Base-by-base conservation (phyloP, 2,888 invertebrate species). In the Micoletzkya japonica region DNA sequence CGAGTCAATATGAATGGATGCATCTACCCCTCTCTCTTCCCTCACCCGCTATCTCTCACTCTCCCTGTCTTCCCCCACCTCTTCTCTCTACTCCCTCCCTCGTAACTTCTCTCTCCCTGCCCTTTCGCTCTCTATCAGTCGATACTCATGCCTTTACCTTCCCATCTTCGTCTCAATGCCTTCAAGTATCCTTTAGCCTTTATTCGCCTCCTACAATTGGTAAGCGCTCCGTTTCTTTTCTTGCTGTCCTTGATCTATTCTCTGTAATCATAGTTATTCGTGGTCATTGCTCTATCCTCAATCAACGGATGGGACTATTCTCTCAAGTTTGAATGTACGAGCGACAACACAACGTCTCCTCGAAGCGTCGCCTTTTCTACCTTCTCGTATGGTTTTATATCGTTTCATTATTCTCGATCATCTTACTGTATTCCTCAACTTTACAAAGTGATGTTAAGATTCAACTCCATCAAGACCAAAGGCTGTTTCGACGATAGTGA, bases 131-230 rank as follows among this genome's bases (percentile, higher is more conserved):
- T n/a, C n/a, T n/a, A n/a, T n/a, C n/a, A n/a, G n/a, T 10, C 10
- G 44, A 44, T 20, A 52, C n/a, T 2, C n/a, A 67, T 67, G 67
- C 67, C 67, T 4, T 57, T 57, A 4, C 44, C 67, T 14, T 14
- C 37, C 30, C 17, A 57, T 57, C 57, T 67, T 32, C 57, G 67
- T 28, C 56, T 67, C 28, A 67, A 67, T 39, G 74, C 74, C 1
- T 79, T 79, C 70, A 86, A 85, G 69, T 77, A 83, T 64, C 85
- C 85, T 17, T 71, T 85, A 7, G 85, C 85, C 34, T 80, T 85
- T 68, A 80, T 85, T 49, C 72, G 81, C 64, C 32, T 84, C 20
- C 58, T 83, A 49, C 73, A 85, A 72, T 76, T 85, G 60, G 81
- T 85, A 64, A 74, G 79, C 75, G 69, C 24, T 59, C 7, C 34